phyloP scores from a whole-genome alignment of 2,113 vertebrate species.

The Carollia perspicillata region DNA sequence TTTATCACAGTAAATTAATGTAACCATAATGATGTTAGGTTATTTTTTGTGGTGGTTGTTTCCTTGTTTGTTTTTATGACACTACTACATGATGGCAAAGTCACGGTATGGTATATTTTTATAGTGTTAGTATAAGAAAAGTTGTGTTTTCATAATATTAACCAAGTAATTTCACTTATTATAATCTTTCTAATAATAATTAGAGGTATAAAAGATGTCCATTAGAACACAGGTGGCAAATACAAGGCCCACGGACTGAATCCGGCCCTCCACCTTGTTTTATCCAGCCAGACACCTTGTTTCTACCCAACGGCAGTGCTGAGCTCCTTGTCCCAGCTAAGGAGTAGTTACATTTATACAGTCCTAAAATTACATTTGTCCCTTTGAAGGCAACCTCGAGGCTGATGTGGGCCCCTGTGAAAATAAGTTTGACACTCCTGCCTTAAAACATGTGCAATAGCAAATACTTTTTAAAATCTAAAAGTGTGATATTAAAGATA shows the following conservation, averaged over 20 bases:
- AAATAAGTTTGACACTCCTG: too few species aligned
- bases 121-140: neutral
- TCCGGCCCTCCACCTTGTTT: too few species aligned
- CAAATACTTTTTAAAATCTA: neutral
- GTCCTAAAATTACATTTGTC: too few species aligned
- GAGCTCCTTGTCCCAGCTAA: too few species aligned
- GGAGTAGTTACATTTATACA: too few species aligned
- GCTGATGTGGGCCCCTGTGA: too few species aligned
- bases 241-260: too few species aligned
- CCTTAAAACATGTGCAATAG: neutral
- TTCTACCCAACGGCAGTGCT: too few species aligned
- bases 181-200: neutral
- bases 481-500: neutral
- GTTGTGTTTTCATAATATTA: neutral
- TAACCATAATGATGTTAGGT: neutral
- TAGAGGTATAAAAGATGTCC: neutral
- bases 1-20: neutral
- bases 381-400: too few species aligned
- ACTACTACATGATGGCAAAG: neutral
- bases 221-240: neutral
- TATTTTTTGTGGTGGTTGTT: neutral
- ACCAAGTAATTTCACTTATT: neutral
- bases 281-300: too few species aligned
- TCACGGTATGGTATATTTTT: neutral
- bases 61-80: neutral